A percentile compares a stretch with the other conserved stretches of the same genome.
Evolutionary conservation across 2,797 vertebrate genomes (phyloP).

Genomic region (Bovichtus diacanthus): DNA sequence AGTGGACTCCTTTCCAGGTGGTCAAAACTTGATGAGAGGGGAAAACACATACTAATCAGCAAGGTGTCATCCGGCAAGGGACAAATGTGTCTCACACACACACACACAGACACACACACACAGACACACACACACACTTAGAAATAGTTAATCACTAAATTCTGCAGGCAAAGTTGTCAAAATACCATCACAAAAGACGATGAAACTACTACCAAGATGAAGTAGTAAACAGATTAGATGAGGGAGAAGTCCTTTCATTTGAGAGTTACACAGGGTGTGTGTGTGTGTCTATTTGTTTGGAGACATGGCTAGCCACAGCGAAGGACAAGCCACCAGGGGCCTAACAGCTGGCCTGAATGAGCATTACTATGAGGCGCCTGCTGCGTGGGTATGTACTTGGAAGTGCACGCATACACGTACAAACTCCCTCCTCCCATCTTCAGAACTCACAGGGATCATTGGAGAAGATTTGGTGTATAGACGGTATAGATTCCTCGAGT

Average conservation of each 20-base stretch:
- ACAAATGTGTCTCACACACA: slow-evolving; percentile 41
- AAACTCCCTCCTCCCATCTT: slow-evolving; percentile 55
- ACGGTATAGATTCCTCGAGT: slow-evolving; percentile 82
- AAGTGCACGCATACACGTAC: slow-evolving; percentile 7
- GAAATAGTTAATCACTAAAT: not conserved
- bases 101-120: not conserved
- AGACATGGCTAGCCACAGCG: slow-evolving; percentile 36
- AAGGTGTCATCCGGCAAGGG: slow-evolving; percentile 30
- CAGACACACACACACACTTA: not conserved
- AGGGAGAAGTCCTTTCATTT: not conserved
- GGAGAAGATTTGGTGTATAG: slow-evolving; percentile 82
- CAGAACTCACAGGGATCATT: slow-evolving; percentile 74
- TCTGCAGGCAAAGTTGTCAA: not conserved
- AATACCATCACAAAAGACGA: not conserved
- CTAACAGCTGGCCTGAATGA: slow-evolving; percentile 79
- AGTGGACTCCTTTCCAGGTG: slow-evolving; percentile 65
- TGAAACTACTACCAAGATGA: not conserved
- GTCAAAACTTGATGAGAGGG: slow-evolving; percentile 65
- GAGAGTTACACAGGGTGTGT: not conserved
- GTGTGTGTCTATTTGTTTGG: slow-evolving; percentile 30
- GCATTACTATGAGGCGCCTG: slow-evolving; percentile 71
- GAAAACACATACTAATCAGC: slow-evolving; percentile 58
- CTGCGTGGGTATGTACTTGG: slow-evolving; percentile 41
- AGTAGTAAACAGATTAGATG: slow-evolving; percentile 17
- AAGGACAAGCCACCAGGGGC: slow-evolving; percentile 60